These are phyloP conservation scores for Karalla daura DNA, from an alignment of 2,797 vertebrate genomes.

Conservation along the genomic window DNA sequence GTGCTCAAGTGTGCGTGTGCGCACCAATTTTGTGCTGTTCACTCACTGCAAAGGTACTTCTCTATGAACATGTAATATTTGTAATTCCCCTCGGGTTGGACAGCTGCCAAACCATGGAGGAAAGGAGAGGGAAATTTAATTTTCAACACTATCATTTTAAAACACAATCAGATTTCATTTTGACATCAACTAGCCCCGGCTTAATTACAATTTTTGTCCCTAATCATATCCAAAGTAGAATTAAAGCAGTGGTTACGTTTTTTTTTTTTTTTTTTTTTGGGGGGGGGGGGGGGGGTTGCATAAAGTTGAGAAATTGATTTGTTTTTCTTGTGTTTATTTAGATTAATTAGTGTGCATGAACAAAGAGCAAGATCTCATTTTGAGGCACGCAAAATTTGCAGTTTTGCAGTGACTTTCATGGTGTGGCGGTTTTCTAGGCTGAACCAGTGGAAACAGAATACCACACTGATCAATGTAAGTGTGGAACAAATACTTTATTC, in stretches of 20 bases:
- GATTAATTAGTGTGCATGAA: neutral
- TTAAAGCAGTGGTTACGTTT: neutral
- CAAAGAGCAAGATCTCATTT: constrained; percentile 11
- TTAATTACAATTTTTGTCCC: constrained; percentile 6
- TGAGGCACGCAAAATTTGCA: neutral
- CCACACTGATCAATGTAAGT: too few relatives aligned
- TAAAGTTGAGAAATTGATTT: constrained; percentile 4
- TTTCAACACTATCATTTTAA: neutral
- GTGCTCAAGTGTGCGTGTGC: constrained; percentile 3
- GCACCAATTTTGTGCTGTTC: constrained; percentile 22
- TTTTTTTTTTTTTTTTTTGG: too few relatives aligned
- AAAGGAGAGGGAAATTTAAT: constrained; percentile 33
- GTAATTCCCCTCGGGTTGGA: constrained; percentile 31
- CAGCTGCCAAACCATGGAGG: constrained; percentile 8
- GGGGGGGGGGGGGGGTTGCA: too few relatives aligned
- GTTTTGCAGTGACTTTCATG: neutral
- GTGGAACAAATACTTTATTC: too few relatives aligned
- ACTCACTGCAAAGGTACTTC: constrained; percentile 40
- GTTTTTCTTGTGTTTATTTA: constrained; percentile 2
- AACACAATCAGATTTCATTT: constrained; percentile 5
- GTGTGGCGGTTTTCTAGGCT: neutral
- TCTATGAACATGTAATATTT: constrained; percentile 35
- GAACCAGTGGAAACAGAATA: neutral
- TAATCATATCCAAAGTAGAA: neutral
- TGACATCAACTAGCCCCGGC: constrained; percentile 9